Evolutionary conservation across 2,797 vertebrate genomes (phyloP).

Genomic region (Myiothlypis chrysogaster): DNA sequence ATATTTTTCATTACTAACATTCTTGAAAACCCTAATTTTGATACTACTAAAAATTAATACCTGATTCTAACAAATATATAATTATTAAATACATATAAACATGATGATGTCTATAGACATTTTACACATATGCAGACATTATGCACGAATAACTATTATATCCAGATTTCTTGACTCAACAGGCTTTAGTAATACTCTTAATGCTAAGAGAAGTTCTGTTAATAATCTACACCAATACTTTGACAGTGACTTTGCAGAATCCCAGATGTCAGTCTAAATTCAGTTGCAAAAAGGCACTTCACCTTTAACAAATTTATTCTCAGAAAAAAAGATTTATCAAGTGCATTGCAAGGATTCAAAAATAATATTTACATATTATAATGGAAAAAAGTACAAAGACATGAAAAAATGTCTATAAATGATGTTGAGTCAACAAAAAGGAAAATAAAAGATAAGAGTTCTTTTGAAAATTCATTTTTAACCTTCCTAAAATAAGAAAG

Average conservation of each 20-base stretch:
- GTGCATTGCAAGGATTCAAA: neutral
- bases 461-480: slow-evolving; percentile 19
- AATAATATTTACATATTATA: slow-evolving; percentile 32
- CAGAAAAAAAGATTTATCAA: neutral
- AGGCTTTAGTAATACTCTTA: neutral
- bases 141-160: neutral
- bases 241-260: neutral
- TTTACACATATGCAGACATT: neutral
- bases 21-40: neutral
- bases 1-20: neutral
- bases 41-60: neutral
- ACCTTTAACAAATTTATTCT: neutral
- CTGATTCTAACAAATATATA: neutral
- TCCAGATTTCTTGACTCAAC: neutral
- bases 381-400: neutral
- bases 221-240: neutral
- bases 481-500: neutral
- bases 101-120: neutral
- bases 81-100: neutral
- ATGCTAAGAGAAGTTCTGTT: neutral
- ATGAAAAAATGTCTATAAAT: neutral
- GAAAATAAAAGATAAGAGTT: neutral
- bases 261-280: neutral
- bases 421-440: slow-evolving; percentile 1
- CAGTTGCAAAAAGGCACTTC: neutral